Conservation (phyloP, 2,113 vertebrate genomes). For the Clupea harengus region DNA sequence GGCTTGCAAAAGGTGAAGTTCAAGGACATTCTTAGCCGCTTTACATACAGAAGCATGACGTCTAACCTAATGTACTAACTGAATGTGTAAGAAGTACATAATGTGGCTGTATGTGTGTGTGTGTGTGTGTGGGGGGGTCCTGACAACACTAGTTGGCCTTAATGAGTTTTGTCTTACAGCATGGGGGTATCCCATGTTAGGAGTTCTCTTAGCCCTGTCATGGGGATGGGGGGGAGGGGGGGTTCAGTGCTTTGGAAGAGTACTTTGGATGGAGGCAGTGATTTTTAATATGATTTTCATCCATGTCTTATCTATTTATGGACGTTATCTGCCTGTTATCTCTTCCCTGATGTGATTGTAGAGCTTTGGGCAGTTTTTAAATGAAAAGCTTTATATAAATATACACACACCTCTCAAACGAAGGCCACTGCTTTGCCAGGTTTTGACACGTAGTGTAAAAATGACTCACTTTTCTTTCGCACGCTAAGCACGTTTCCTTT, state of each 20-base stretch:
- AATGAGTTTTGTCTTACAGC: neutral
- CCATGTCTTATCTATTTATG: slow-evolving; percentile 19
- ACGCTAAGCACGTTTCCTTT: neutral
- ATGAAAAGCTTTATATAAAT: slow-evolving; percentile 13
- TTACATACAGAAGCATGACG: neutral
- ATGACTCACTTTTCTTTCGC: neutral
- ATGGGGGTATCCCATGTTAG: neutral
- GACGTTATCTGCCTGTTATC: slow-evolving; percentile 14
- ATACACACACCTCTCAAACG: neutral
- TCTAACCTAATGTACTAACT: neutral
- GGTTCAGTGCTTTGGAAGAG: neutral
- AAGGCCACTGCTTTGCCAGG: neutral
- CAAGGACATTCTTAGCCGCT: neutral
- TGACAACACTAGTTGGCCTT: neutral
- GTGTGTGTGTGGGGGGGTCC: neutral
- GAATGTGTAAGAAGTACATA: neutral
- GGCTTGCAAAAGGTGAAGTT: neutral
- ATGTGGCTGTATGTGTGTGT: neutral
- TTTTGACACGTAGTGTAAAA: neutral
- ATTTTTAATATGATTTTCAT: neutral
- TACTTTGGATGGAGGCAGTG: neutral
- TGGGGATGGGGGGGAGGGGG: neutral
- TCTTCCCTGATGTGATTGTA: neutral
- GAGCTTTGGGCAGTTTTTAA: slow-evolving; percentile 9
- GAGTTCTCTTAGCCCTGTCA: neutral